phyloP scores from a whole-genome alignment of 2,888 invertebrate genomes.

The Lottia gigantea region DNA sequence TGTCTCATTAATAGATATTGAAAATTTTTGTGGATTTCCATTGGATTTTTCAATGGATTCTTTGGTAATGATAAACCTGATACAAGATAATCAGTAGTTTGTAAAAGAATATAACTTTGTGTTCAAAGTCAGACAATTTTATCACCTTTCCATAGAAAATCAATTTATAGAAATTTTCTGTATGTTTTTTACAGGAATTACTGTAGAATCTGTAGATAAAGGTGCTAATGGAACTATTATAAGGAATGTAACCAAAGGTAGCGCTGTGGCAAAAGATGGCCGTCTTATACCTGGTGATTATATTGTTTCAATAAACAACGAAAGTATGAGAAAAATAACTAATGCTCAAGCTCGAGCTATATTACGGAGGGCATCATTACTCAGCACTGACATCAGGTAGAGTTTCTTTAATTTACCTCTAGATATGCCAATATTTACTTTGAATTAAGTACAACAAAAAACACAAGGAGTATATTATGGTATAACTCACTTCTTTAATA shows the following conservation, averaged over 20 bases:
- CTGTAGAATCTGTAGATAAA: conserved; percentile 73
- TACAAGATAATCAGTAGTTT: not conserved
- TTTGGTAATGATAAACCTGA: not conserved
- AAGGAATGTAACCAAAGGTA: conserved; percentile 70
- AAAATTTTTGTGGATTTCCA: no score
- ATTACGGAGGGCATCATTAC: conserved; percentile 72
- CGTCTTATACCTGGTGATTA: conserved; percentile 73
- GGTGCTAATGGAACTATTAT: conserved; percentile 74
- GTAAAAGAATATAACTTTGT: not conserved
- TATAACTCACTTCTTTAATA: no score
- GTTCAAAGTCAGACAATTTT: no score
- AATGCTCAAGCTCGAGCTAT: conserved; percentile 74
- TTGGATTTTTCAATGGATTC: not conserved
- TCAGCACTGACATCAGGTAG: conserved; percentile 73
- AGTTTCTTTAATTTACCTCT: not conserved
- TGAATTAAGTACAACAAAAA: no score
- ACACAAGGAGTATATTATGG: no score
- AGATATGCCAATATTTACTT: no score
- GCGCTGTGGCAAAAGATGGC: conserved; percentile 73
- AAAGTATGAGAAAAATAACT: conserved; percentile 72
- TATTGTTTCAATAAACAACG: conserved; percentile 73
- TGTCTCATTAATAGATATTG: no score
- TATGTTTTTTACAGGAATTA: conserved; percentile 70
- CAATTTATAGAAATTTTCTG: not conserved
- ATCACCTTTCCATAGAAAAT: not conserved